Percentiles rank a stretch among this genome's conserved stretches.
These are phyloP conservation scores for Bucco capensis DNA, from an alignment of 2,113 vertebrate species.

Conservation along the genomic window DNA sequence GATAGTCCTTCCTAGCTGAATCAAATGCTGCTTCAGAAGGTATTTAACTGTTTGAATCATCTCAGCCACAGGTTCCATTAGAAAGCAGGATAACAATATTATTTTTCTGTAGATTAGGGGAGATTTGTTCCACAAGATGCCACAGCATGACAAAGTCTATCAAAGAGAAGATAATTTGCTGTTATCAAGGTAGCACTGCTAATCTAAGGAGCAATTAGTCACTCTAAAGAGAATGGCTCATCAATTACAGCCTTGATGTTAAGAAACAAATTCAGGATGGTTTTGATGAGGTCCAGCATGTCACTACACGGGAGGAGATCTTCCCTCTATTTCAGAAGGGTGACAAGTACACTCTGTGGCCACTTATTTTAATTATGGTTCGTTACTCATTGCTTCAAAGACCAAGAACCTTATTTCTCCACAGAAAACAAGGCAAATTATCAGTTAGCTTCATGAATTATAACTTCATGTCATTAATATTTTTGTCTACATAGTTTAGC, in stretches of 20 bases:
- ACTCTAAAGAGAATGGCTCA: not conserved
- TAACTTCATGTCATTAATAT: not conserved
- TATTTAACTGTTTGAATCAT: not conserved
- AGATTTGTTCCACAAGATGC: not conserved
- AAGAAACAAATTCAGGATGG: not conserved
- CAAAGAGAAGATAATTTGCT: not conserved
- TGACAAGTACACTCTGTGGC: not conserved
- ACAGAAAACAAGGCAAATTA: not conserved
- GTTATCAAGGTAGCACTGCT: not conserved
- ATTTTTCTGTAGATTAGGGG: not conserved
- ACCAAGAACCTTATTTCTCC: not conserved
- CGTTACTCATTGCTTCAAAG: not conserved
- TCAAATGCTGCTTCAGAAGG: not conserved
- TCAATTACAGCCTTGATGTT: not conserved
- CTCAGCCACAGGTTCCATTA: not conserved
- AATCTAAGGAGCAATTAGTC: not conserved
- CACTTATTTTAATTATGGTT: not conserved
- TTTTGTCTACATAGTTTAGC: not conserved
- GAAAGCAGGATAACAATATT: not conserved
- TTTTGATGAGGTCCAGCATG: not conserved
- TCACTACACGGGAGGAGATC: not conserved
- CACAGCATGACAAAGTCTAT: not conserved
- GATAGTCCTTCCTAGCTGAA: not conserved
- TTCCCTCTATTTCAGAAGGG: not conserved
- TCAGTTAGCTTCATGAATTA: not conserved